Evolutionary conservation across 2,113 vertebrate genomes (phyloP), one percentile per base, ranked within the genome.

Genomic region (Dasypus novemcinctus): DNA sequence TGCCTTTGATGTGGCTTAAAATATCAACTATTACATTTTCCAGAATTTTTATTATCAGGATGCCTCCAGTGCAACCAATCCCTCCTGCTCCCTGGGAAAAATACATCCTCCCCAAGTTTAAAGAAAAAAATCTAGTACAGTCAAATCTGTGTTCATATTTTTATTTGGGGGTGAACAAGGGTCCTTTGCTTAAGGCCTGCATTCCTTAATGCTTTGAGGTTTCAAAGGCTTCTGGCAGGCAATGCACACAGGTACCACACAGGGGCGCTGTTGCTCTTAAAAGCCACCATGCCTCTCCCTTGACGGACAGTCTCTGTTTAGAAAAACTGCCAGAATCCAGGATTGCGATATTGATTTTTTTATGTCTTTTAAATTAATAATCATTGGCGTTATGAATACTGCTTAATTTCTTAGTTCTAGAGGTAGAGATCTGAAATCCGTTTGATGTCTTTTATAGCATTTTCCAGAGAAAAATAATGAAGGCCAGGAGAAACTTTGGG

Each of bases 261-360:
- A 76, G 89, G 29, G 96, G 97, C 13, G 76, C 78, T 95, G 96
- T 90, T 97, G 97, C 68, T n/a, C 93, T 31, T 1, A 64, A 96
- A 97, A 97, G 20, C 36, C 0, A 25, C 86, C 20, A 3, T 0
- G 63, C 21, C 74, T 61, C 41, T 15, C 52, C 52, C 0, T 2
- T 14, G 2, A 38, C 14, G 18, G 80, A 83, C n/a, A 10, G 4
- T 36, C 29, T 74, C 21, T 21, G 23, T 10, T 64, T 46, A 61
- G 2, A 64, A 69, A 96, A 84, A 38, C 13, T 2, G 27, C 83
- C 59, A 74, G 63, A 66, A 96, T 92, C 18, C 49, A 41, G 68
- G 52, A 64, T 36, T n/a, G 57, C 29, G 38, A 72, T 84, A 91
- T 9, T 83, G 93, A 93, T 96, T 95, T 91, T 92, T 57, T 57